Evolutionary conservation across 2,113 vertebrate genomes (phyloP).

Genomic region (Cephalopterus ornatus): DNA sequence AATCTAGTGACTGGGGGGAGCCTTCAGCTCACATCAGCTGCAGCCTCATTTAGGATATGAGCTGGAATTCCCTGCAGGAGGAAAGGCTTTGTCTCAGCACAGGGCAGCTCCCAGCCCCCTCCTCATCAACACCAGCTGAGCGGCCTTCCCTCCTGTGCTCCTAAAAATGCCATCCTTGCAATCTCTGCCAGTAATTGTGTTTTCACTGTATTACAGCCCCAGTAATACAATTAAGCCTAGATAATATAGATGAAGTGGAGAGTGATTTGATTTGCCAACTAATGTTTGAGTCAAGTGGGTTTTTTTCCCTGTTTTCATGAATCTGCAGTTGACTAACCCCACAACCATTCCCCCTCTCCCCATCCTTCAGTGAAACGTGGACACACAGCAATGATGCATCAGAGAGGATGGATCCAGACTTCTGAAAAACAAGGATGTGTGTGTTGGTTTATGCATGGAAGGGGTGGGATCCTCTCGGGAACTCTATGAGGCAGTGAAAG

Average conservation of each 20-base stretch:
- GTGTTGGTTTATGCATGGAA: not conserved
- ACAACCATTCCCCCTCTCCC: not conserved
- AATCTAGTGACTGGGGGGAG: not conserved
- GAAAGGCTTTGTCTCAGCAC: not conserved
- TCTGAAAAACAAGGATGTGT: not conserved
- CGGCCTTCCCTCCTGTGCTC: not conserved
- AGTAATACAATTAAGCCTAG: constrained; percentile 46
- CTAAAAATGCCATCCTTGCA: constrained; percentile 33
- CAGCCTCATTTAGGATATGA: not conserved
- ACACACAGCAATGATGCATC: not conserved
- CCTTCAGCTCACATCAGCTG: not conserved
- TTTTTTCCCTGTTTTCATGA: not conserved
- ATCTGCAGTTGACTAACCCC: not conserved
- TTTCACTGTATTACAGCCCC: constrained; percentile 37
- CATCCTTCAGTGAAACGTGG: not conserved
- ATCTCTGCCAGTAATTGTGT: constrained; percentile 24
- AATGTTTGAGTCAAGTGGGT: not conserved
- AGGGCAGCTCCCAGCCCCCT: not conserved
- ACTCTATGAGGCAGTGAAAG: not conserved
- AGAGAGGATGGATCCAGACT: not conserved
- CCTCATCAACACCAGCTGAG: not conserved
- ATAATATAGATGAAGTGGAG: constrained; percentile 43
- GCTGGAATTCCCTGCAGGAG: not conserved
- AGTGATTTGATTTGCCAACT: constrained; percentile 50
- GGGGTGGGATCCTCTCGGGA: constrained; percentile 26